Base-by-base conservation (phyloP, 2,113 vertebrate species). In the Hipposideros armiger region DNA sequence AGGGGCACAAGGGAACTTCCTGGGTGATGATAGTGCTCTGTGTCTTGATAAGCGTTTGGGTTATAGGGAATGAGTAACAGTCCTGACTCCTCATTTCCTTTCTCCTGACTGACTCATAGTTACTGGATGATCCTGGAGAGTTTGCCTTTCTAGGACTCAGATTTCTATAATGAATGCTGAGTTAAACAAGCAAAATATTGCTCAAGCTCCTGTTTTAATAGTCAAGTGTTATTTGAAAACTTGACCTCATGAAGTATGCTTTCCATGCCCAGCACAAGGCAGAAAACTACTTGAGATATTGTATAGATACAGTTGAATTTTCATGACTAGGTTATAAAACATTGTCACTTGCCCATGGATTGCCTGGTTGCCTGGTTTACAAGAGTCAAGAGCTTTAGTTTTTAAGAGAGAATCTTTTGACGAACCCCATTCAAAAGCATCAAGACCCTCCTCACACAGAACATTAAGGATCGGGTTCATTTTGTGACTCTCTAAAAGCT, bases 341-440 rank as follows among this genome's bases (percentile, higher is more conserved):
- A 70, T n/a, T 42, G 36, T 6, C 47, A 78, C 16, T 86, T 78
- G 11, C 30, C 45, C 30, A n/a, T 73, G 20, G 15, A 20, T 52
- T 67, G 36, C 36, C 36, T 36, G 16, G 20, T 77, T 78, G 67
- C 20, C 58, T 95, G 69, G 14, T 70, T 92, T 94, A 85, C 30
- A 82, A 66, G 40, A 67, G 54, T 78, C 69, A 81, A 94, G 74
- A 78, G 54, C 19, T 70, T 96, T 90, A 54, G 28, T 67, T 93
- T 94, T 92, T 85, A 78, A 95, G n/a, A 74, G 54, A 87, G 67
- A 83, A 74, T 20, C 36, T 94, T 88, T 90, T 74, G 30, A 81
- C 30, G 54, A 76, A 47, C 32, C 22, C 90, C 9, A 74, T 62
- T 94, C 22, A 64, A 78, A 86, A 69, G 56, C 6, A 11, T 67